Percentiles rank a stretch among this genome's conserved stretches.
Evolutionary conservation across 2,113 vertebrate genomes (phyloP).

Genomic region (Chloropsis hardwickii): DNA sequence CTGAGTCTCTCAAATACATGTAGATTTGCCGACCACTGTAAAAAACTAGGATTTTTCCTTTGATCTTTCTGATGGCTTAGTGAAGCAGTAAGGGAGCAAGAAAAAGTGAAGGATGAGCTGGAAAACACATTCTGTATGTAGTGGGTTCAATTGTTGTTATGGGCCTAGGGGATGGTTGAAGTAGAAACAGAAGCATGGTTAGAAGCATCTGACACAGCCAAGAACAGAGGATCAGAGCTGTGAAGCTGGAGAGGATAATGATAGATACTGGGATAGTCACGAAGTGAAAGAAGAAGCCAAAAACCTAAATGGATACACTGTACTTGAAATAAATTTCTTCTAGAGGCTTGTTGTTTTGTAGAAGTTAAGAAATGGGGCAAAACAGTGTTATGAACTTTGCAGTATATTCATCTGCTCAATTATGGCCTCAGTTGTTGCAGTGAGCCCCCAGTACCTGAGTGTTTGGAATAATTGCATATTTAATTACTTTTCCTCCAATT

Average conservation of each 20-base stretch:
- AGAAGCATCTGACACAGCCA: not conserved
- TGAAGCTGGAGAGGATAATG: not conserved
- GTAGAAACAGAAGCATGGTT: not conserved
- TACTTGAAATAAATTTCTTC: not conserved
- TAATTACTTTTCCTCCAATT: not conserved
- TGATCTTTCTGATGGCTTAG: not conserved
- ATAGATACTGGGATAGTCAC: not conserved
- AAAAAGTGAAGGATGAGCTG: not conserved
- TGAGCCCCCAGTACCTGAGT: not conserved
- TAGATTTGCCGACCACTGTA: not conserved
- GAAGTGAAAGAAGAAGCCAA: not conserved
- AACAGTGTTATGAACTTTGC: not conserved
- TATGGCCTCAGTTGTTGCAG: not conserved
- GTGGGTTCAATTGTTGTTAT: not conserved
- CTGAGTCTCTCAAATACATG: not conserved
- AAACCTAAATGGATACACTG: not conserved
- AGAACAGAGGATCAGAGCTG: not conserved
- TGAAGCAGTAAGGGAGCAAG: not conserved
- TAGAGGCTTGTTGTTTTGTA: not conserved
- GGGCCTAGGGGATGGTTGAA: not conserved
- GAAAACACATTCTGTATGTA: not conserved
- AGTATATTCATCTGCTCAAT: not conserved
- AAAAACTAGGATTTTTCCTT: not conserved
- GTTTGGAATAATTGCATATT: not conserved
- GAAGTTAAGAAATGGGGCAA: not conserved